Percentiles rank a stretch among this genome's conserved stretches.
Evolutionary conservation across 2,888 invertebrate species (phyloP).

Genomic region (Caenorhabditis doughertyi): DNA sequence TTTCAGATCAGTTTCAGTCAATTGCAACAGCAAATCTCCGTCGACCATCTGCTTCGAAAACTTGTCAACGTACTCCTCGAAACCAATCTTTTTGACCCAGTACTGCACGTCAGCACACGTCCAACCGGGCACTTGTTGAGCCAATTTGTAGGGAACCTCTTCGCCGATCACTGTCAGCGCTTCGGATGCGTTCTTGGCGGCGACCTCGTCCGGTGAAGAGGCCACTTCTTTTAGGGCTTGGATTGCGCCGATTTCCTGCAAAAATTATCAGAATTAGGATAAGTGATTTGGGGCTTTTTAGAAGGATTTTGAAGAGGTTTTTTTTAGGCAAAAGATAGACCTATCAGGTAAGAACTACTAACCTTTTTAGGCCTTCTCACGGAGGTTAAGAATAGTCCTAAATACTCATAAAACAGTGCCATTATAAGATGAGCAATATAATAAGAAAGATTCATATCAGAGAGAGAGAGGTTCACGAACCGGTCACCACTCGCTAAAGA

Average conservation of each 20-base stretch:
- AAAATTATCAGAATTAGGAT: slow-evolving; percentile 19
- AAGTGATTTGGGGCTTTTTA: too few relatives aligned
- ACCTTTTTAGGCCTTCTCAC: too few relatives aligned
- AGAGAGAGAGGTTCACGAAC: not conserved
- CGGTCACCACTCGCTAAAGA: slow-evolving; percentile 2
- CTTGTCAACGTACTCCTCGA: slow-evolving; percentile 89
- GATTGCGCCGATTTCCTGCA: slow-evolving; percentile 93
- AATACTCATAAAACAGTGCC: too few relatives aligned
- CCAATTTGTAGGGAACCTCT: slow-evolving; percentile 95
- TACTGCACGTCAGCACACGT: slow-evolving; percentile 96
- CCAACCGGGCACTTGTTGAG: slow-evolving; percentile 98
- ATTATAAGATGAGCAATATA: too few relatives aligned
- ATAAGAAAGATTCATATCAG: not conserved
- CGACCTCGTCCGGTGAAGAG: slow-evolving; percentile 97
- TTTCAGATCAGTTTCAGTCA: slow-evolving; percentile 93
- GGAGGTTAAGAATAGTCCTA: too few relatives aligned
- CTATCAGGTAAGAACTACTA: too few relatives aligned
- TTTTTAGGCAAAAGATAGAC: too few relatives aligned
- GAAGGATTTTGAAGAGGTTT: too few relatives aligned
- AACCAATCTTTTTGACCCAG: slow-evolving; percentile 98
- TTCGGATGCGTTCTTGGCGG: slow-evolving; percentile 92
- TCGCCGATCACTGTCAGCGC: slow-evolving; percentile 90
- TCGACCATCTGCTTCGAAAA: slow-evolving; percentile 95
- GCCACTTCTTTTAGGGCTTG: slow-evolving; percentile 96
- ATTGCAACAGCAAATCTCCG: slow-evolving; percentile 93